Conservation (phyloP, 1,140 invertebrate species). For the Brachionus rubens region DNA sequence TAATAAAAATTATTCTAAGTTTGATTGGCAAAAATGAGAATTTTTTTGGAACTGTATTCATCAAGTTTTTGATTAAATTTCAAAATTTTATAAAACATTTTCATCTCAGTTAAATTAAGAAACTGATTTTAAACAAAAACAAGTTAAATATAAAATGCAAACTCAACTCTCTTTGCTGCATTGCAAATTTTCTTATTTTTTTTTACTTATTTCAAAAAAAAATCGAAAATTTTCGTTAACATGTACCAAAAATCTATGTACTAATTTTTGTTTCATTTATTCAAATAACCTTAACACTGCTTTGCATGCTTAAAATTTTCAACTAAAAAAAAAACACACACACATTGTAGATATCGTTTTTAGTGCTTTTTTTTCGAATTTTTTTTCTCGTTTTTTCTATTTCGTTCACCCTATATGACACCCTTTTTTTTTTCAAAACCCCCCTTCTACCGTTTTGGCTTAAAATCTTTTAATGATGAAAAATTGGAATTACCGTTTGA, state of each 20-base stretch:
- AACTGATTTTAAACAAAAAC: too few relatives aligned
- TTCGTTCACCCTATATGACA: too few relatives aligned
- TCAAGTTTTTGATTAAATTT: too few relatives aligned
- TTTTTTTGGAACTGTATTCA: too few relatives aligned
- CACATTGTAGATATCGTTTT: conserved; percentile 5
- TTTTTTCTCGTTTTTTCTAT: not conserved
- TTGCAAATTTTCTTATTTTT: not conserved
- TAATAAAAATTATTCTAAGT: too few relatives aligned
- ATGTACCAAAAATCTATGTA: not conserved
- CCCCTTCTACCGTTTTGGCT: too few relatives aligned
- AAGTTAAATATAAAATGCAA: too few relatives aligned
- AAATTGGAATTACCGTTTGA: conserved; percentile 47
- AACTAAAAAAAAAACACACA: not conserved
- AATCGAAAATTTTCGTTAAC: not conserved
- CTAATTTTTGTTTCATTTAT: not conserved
- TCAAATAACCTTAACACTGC: conserved; percentile 41
- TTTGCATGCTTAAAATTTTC: conserved; percentile 38
- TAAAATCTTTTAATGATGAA: not conserved
- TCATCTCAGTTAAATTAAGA: too few relatives aligned
- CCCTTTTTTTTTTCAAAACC: too few relatives aligned
- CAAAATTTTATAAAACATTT: too few relatives aligned
- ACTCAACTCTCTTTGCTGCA: conserved; percentile 21
- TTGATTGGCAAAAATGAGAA: too few relatives aligned
- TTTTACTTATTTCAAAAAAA: not conserved
- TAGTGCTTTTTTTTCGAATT: conserved; percentile 14